phyloP scores from a whole-genome alignment of 2,888 invertebrate species.

The Epirrhoe tristata region DNA sequence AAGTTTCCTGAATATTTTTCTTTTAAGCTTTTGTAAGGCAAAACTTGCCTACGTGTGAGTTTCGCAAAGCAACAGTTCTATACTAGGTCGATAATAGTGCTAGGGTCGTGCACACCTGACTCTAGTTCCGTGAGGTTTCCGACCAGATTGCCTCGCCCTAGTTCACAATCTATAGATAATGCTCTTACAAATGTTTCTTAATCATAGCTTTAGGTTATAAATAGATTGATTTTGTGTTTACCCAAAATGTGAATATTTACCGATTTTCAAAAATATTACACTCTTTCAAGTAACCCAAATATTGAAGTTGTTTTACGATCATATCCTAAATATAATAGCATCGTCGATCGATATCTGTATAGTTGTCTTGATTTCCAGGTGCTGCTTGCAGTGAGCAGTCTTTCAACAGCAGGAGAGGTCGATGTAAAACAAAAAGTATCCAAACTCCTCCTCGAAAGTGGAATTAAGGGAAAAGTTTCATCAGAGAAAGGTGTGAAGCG shows the following conservation, averaged over 20 bases:
- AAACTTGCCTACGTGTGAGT: not conserved
- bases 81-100: constrained; percentile 6
- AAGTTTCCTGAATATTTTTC: no score
- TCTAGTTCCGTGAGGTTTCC: constrained; percentile 39
- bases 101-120: constrained; percentile 32
- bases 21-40: no score
- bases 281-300: not conserved
- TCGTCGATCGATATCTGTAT: not conserved
- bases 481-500: constrained; percentile 72
- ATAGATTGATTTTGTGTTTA: not conserved
- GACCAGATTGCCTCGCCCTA: constrained; percentile 43
- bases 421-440: constrained; percentile 64
- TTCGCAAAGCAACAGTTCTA: constrained; percentile 16
- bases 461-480: constrained; percentile 65
- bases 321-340: not conserved
- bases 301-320: not conserved
- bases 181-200: constrained; percentile 24
- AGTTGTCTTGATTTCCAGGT: constrained; percentile 58
- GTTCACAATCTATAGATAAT: constrained; percentile 30
- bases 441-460: constrained; percentile 65
- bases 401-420: constrained; percentile 68
- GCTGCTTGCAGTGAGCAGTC: constrained; percentile 70
- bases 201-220: constrained; percentile 10
- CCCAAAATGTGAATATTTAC: no score
- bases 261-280: no score